These are phyloP conservation scores for Cacatua alba DNA, from an alignment of 2,113 vertebrate species.

Conservation along the genomic window DNA sequence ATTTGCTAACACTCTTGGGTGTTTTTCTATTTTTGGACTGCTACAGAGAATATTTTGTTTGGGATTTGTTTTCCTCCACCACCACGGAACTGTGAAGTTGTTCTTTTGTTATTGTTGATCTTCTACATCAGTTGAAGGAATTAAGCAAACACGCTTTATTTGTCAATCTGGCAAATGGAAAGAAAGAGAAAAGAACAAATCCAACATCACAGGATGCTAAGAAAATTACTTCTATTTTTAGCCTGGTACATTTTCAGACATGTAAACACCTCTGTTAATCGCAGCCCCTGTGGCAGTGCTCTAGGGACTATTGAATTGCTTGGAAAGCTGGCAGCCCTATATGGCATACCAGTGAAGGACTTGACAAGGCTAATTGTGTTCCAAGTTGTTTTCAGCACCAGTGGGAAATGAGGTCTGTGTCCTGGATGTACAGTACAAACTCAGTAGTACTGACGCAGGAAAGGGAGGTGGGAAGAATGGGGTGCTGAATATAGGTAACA, in stretches of 20 bases:
- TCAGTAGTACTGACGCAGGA: slow-evolving; percentile 11
- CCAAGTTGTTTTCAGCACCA: slow-evolving; percentile 56
- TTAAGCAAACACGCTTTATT: background rate
- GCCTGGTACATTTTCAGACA: slow-evolving; percentile 58
- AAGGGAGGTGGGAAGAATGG: background rate
- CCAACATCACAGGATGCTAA: slow-evolving; percentile 45
- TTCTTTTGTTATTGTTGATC: slow-evolving; percentile 10
- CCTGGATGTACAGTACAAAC: slow-evolving; percentile 47
- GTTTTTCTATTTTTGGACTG: background rate
- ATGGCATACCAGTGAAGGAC: slow-evolving; percentile 46
- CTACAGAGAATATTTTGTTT: background rate
- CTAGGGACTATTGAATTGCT: slow-evolving; percentile 53
- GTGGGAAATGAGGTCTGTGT: slow-evolving; percentile 23
- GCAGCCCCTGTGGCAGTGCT: slow-evolving; percentile 34
- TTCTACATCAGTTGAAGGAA: background rate
- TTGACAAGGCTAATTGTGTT: slow-evolving; percentile 58
- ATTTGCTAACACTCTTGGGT: background rate
- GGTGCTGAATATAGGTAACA: slow-evolving; percentile 40
- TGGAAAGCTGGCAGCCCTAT: slow-evolving; percentile 55
- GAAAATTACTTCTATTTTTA: slow-evolving; percentile 63
- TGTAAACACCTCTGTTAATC: slow-evolving; percentile 65
- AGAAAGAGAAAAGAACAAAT: slow-evolving; percentile 49
- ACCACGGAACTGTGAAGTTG: background rate
- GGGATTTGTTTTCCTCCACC: background rate
- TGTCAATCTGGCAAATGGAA: slow-evolving; percentile 22